phyloP scores from a whole-genome alignment of 2,888 invertebrate genomes.

The Meteorus cinctellus region DNA sequence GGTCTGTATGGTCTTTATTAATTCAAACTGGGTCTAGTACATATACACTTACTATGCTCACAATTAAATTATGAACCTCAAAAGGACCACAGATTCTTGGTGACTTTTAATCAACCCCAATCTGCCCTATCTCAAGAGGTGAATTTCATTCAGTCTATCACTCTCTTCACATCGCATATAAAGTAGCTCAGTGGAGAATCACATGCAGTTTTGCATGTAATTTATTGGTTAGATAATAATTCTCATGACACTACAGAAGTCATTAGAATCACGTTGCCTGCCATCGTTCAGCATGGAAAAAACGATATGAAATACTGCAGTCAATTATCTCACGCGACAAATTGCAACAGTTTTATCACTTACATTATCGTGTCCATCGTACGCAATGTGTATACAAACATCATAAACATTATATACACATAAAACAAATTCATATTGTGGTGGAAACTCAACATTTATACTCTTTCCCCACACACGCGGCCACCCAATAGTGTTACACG shows the following conservation, averaged over 20 bases:
- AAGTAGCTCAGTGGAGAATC: background rate
- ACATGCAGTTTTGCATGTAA: background rate
- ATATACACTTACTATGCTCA: slow-evolving; percentile 20
- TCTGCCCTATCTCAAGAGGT: slow-evolving; percentile 4
- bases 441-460: slow-evolving; percentile 31
- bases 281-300: slow-evolving; percentile 11
- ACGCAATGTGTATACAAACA: slow-evolving; percentile 16
- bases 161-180: too few relatives aligned
- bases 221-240: background rate
- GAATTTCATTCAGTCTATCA: slow-evolving; percentile 19
- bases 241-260: background rate
- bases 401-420: background rate
- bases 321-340: slow-evolving; percentile 37
- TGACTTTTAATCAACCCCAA: slow-evolving; percentile 37
- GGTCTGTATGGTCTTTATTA: slow-evolving; percentile 23
- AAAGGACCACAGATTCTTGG: slow-evolving; percentile 30
- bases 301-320: slow-evolving; percentile 19
- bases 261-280: background rate
- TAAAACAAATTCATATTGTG: slow-evolving; percentile 2
- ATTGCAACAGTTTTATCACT: slow-evolving; percentile 28
- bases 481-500: slow-evolving; percentile 34
- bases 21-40: slow-evolving; percentile 19
- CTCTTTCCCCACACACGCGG: slow-evolving; percentile 12
- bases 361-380: slow-evolving; percentile 37
- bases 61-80: slow-evolving; percentile 44